A percentile compares a stretch with the other conserved stretches of the same genome.
These are phyloP conservation scores for Dreissena polymorpha DNA, from an alignment of 1,140 invertebrate species.

Conservation along the genomic window DNA sequence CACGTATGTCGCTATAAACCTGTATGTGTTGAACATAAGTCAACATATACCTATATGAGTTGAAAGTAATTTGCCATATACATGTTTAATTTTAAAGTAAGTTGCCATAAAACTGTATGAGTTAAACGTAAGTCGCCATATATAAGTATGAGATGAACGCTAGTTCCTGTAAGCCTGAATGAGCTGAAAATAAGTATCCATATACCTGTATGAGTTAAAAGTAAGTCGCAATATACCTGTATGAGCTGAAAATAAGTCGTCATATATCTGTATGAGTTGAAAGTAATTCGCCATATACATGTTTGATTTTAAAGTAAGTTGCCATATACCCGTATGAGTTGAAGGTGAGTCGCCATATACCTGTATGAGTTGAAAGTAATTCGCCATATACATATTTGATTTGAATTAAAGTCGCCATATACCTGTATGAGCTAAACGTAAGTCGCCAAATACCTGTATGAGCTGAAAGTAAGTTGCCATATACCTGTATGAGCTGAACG, in stretches of 20 bases:
- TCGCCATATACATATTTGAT: slow-evolving; percentile 83
- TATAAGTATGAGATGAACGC: slow-evolving; percentile 83
- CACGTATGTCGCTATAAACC: slow-evolving; percentile 82
- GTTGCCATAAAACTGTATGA: slow-evolving; percentile 84
- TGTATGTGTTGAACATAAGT: slow-evolving; percentile 83
- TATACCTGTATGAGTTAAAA: slow-evolving; percentile 83
- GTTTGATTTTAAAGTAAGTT: slow-evolving; percentile 83
- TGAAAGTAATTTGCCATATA: slow-evolving; percentile 83
- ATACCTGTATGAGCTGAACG: slow-evolving; percentile 83
- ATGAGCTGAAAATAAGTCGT: slow-evolving; percentile 83
- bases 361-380: slow-evolving; percentile 83
- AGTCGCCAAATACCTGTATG: slow-evolving; percentile 82
- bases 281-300: slow-evolving; percentile 82
- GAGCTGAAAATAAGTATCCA: slow-evolving; percentile 83
- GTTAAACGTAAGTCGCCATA: slow-evolving; percentile 83
- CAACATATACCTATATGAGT: slow-evolving; percentile 83
- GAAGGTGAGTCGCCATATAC: slow-evolving; percentile 82
- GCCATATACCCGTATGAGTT: slow-evolving; percentile 83
- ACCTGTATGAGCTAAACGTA: slow-evolving; percentile 83
- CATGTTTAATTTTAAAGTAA: too few relatives aligned
- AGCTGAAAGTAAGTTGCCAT: slow-evolving; percentile 83
- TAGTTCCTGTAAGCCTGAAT: slow-evolving; percentile 81
- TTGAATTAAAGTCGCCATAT: slow-evolving; percentile 83
- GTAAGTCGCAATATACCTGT: slow-evolving; percentile 82
- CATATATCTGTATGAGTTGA: slow-evolving; percentile 83